phyloP scores from a whole-genome alignment of 2,888 invertebrate genomes.

The Chaetogeoica ovagalla region DNA sequence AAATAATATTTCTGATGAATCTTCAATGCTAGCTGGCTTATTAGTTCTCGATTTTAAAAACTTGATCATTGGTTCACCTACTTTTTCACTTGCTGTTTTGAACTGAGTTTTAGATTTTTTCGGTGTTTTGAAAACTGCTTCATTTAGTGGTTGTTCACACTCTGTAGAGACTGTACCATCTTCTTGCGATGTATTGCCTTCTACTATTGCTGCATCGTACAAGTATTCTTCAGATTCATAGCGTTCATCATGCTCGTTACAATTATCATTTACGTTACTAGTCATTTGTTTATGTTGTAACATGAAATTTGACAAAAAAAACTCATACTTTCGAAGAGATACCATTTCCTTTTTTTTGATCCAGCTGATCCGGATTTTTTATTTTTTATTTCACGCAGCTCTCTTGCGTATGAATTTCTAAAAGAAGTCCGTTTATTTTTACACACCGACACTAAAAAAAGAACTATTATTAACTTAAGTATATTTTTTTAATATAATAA shows the following conservation, averaged over 20 bases:
- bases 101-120: conserved; percentile 3
- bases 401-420: background rate
- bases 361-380: background rate
- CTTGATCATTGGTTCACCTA: conserved; percentile 7
- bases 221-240: background rate
- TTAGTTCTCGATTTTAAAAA: conserved; percentile 21
- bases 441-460: conserved; percentile 6
- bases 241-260: background rate
- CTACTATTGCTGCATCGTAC: background rate
- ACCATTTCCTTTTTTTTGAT: conserved; percentile 11
- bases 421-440: conserved; percentile 22
- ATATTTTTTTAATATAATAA: no score
- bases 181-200: background rate
- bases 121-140: background rate
- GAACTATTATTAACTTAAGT: conserved; percentile 6
- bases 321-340: conserved; percentile 14
- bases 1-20: conserved; percentile 21
- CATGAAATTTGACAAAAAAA: conserved; percentile 16
- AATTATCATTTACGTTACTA: conserved; percentile 14
- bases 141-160: background rate
- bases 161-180: background rate
- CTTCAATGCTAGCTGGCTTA: background rate
- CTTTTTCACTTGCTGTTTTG: conserved; percentile 6
- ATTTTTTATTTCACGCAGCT: conserved; percentile 11
- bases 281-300: conserved; percentile 19